phyloP scores from a whole-genome alignment of 37 sponge, comb jelly and placozoan genomes.

The Amphimedon queenslandica region DNA sequence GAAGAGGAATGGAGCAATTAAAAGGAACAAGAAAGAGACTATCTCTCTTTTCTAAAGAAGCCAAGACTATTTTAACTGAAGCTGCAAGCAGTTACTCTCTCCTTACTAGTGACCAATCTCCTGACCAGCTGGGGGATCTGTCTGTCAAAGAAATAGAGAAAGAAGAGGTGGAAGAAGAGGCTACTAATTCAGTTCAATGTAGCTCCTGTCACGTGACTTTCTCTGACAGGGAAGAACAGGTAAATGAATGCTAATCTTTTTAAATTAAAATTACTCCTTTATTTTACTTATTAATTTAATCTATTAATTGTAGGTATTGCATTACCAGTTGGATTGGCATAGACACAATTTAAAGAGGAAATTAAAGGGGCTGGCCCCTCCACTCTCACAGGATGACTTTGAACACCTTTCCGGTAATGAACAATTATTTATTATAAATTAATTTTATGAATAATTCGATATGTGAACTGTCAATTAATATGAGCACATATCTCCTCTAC shows the following conservation, averaged over 20 bases:
- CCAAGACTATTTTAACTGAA: no score
- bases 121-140: no score
- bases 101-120: no score
- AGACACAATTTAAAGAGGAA: slow-evolving; percentile 79
- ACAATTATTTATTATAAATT: no score
- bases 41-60: no score
- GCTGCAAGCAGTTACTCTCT: no score
- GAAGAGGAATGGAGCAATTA: no score
- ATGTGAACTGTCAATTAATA: no score
- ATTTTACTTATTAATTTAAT: not conserved
- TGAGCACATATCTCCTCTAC: not conserved
- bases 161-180: not conserved
- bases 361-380: slow-evolving; percentile 41
- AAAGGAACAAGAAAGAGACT: not conserved
- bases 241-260: not conserved
- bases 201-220: not conserved
- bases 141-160: not conserved
- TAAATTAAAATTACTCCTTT: no score
- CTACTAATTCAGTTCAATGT: not conserved
- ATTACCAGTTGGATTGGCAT: slow-evolving; percentile 94
- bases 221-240: slow-evolving; percentile 2
- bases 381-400: slow-evolving; percentile 75
- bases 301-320: slow-evolving; percentile 49
- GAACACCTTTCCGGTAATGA: slow-evolving; percentile 67
- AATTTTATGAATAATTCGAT: no score